Evolutionary conservation across 2,888 invertebrate species (phyloP).

Genomic region (Sabatieria punctata): DNA sequence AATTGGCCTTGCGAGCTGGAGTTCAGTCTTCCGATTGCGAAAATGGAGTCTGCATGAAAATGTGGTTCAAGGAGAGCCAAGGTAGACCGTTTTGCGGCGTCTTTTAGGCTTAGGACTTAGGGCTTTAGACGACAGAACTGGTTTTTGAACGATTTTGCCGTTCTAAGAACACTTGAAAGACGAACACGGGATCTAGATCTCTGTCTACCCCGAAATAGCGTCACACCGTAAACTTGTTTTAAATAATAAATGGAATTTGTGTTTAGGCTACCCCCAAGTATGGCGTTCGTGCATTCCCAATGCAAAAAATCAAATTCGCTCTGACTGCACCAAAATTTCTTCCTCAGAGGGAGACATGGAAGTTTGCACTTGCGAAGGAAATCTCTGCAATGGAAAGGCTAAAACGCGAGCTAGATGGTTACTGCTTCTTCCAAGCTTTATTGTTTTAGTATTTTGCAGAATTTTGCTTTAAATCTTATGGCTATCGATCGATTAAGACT

Average conservation of each 20-base stretch:
- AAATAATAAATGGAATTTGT: neutral
- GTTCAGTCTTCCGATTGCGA: conserved; percentile 20
- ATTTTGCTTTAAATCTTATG: too few relatives aligned
- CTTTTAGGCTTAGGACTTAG: neutral
- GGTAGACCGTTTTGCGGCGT: conserved; percentile 11
- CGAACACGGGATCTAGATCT: too few relatives aligned
- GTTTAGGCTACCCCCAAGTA: conserved; percentile 19
- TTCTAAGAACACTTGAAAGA: too few relatives aligned
- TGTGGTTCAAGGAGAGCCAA: conserved; percentile 24
- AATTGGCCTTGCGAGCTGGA: conserved; percentile 13
- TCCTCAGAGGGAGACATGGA: conserved; percentile 24
- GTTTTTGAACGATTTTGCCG: too few relatives aligned
- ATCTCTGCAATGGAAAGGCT: conserved; percentile 24
- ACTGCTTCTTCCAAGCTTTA: too few relatives aligned
- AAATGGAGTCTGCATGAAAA: conserved; percentile 28
- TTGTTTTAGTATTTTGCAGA: too few relatives aligned
- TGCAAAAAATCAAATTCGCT: conserved; percentile 21
- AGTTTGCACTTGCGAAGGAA: conserved; percentile 26
- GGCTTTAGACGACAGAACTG: too few relatives aligned
- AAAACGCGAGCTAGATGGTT: too few relatives aligned
- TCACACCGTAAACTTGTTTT: too few relatives aligned
- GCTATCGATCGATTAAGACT: too few relatives aligned
- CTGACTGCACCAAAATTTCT: conserved; percentile 24
- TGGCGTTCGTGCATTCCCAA: conserved; percentile 27
- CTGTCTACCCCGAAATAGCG: too few relatives aligned